Conservation (phyloP, 2,797 vertebrate species). For the Varecia variegata region DNA sequence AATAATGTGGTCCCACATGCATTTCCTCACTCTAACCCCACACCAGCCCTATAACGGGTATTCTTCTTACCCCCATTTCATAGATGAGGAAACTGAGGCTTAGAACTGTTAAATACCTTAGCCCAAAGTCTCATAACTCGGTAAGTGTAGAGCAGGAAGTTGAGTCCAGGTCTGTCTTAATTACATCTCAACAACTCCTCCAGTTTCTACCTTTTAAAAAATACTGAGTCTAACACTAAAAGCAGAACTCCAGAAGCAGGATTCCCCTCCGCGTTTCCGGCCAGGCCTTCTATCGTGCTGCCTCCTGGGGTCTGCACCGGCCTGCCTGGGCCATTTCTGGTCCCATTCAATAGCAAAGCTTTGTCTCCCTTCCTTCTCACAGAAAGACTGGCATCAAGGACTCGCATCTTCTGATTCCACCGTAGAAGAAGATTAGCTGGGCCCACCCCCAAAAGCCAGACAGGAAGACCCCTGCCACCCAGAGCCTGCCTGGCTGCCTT, state of each 20-base stretch:
- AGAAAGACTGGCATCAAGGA: conserved; percentile 39
- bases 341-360: not conserved
- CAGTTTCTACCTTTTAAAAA: not conserved
- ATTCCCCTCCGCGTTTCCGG: not conserved
- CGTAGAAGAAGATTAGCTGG: conserved; percentile 46
- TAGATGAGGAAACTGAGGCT: not conserved
- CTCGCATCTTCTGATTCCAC: conserved; percentile 42
- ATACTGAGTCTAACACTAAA: not conserved
- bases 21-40: not conserved
- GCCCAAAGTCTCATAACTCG: not conserved
- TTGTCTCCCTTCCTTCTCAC: not conserved
- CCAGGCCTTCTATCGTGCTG: not conserved
- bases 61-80: not conserved
- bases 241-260: not conserved
- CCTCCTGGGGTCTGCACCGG: too few species aligned
- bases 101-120: not conserved
- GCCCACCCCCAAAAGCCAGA: conserved; percentile 55
- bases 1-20: rapidly evolving
- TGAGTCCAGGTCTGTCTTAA: not conserved
- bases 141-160: not conserved
- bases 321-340: not conserved
- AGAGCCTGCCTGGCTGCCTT: not conserved
- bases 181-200: not conserved
- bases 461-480: rapidly evolving
- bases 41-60: not conserved